Evolutionary conservation across 2,888 invertebrate species (phyloP).

Genomic region (Onthophagus sagittarius): DNA sequence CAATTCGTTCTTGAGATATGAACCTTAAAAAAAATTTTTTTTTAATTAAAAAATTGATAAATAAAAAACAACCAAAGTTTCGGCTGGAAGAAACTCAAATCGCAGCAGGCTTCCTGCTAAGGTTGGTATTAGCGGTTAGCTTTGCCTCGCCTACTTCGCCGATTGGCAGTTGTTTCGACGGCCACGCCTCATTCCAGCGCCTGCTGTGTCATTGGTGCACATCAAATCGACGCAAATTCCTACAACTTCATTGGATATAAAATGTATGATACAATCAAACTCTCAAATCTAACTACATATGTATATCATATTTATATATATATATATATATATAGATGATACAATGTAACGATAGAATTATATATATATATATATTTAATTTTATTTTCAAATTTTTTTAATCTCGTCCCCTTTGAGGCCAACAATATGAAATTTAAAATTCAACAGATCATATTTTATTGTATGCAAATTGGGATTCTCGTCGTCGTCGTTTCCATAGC

Average conservation of each 20-base stretch:
- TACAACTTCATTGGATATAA: neutral
- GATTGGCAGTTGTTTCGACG: neutral
- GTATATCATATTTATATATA: no score
- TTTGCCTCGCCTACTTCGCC: neutral
- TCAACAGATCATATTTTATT: slow-evolving; percentile 44
- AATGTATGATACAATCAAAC: no score
- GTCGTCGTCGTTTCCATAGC: no score
- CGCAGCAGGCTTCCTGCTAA: neutral
- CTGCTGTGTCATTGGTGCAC: neutral
- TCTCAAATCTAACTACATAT: no score
- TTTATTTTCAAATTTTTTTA: neutral
- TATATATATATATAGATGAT: no score
- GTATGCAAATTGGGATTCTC: slow-evolving; percentile 42
- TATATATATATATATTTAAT: no score
- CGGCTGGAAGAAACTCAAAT: neutral
- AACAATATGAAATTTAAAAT: slow-evolving; percentile 42
- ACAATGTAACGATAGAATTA: no score
- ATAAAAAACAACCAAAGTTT: neutral
- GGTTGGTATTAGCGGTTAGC: neutral
- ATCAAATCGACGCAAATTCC: neutral
- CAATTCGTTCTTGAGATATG: no score
- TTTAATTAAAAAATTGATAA: neutral
- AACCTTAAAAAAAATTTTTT: no score
- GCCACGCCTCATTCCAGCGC: neutral
- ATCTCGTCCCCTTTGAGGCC: neutral